A percentile compares a stretch with the other conserved stretches of the same genome.
These are phyloP conservation scores for Brachymystax lenok DNA, from an alignment of 2,797 vertebrate genomes.

Conservation along the genomic window DNA sequence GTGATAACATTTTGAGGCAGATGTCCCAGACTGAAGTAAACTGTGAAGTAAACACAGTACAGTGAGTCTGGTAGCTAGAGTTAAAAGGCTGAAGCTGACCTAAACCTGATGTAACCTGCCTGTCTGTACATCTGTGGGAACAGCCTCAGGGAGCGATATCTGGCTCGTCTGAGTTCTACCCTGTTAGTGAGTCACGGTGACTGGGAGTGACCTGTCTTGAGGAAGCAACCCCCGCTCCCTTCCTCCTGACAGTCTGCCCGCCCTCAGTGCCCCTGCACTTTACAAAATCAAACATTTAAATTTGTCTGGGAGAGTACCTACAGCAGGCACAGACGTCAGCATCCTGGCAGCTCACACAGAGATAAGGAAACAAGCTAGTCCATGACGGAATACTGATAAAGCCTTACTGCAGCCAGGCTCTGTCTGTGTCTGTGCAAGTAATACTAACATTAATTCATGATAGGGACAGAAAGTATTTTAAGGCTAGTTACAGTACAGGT, in stretches of 20 bases:
- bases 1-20: slow-evolving; percentile 47
- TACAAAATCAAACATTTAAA: slow-evolving; percentile 62
- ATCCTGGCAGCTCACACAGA: slow-evolving; percentile 26
- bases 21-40: slow-evolving; percentile 24
- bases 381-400: slow-evolving; percentile 46
- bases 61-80: slow-evolving; percentile 11
- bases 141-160: slow-evolving; percentile 17
- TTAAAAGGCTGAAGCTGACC: slow-evolving; percentile 30
- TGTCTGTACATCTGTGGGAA: slow-evolving; percentile 37
- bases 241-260: not conserved
- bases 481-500: slow-evolving; percentile 6
- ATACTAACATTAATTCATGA: slow-evolving; percentile 44
- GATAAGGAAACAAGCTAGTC: slow-evolving; percentile 47
- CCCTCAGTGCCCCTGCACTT: slow-evolving; percentile 29
- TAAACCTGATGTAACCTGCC: slow-evolving; percentile 32
- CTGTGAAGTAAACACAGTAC: slow-evolving; percentile 1
- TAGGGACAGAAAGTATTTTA: slow-evolving; percentile 14
- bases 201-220: slow-evolving; percentile 38
- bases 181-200: slow-evolving; percentile 21
- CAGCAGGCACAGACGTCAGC: slow-evolving; percentile 37
- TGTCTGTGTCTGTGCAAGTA: slow-evolving; percentile 30
- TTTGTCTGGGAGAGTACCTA: slow-evolving; percentile 35
- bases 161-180: slow-evolving; percentile 45
- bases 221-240: slow-evolving; percentile 9
- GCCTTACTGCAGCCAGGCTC: slow-evolving; percentile 26